Evolutionary conservation across 2,797 vertebrate genomes (phyloP).

Genomic region (Chrysocyon brachyurus): DNA sequence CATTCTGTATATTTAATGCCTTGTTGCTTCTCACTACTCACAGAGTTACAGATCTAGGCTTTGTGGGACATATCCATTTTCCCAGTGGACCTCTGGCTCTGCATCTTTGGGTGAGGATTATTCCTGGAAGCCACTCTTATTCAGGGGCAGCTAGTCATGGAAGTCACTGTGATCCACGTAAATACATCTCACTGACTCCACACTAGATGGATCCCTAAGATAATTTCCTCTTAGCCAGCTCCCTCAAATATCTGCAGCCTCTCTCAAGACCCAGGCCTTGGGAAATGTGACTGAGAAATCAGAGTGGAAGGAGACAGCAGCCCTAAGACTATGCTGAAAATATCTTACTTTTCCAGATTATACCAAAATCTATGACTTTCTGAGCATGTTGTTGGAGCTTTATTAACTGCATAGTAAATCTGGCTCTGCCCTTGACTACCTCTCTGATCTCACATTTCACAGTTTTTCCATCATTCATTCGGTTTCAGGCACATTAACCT

Average conservation of each 20-base stretch:
- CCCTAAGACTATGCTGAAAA: not conserved
- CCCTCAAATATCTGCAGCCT: not conserved
- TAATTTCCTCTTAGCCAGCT: not conserved
- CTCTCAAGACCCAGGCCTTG: not conserved
- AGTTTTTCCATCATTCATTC: not conserved
- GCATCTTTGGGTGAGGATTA: not conserved
- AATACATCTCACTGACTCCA: not conserved
- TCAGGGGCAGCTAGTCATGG: not conserved
- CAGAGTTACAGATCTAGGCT: not conserved
- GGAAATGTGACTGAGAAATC: not conserved
- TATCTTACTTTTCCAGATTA: not conserved
- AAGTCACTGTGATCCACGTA: not conserved
- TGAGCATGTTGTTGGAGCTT: not conserved
- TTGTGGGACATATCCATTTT: not conserved
- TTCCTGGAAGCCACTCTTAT: not conserved
- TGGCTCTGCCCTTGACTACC: not conserved
- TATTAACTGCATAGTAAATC: not conserved
- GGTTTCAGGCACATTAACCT: not conserved
- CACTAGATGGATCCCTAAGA: not conserved
- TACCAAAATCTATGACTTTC: not conserved
- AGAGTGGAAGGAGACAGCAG: not conserved
- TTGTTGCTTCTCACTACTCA: not conserved
- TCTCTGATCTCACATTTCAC: not conserved
- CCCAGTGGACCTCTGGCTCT: not conserved
- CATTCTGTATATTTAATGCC: not conserved